Conservation (phyloP, 1,140 invertebrate species). For the Plutomurus gul region DNA sequence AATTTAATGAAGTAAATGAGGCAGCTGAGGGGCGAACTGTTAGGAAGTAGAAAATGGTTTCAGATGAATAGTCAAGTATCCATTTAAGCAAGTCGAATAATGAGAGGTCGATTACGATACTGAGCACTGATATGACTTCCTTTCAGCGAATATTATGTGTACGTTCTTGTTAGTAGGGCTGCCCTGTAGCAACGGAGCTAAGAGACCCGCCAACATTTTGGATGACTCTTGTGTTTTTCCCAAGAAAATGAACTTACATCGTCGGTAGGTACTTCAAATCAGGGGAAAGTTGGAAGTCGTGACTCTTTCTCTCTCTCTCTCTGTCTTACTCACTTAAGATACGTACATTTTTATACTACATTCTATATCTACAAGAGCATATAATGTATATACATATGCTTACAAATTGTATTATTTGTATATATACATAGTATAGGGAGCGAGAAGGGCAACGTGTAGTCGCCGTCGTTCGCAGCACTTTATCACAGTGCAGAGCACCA, state of each 20-base stretch:
- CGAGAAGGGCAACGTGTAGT: background rate
- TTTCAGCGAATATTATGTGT: background rate
- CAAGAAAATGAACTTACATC: background rate
- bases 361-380: background rate
- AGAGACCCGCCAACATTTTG: background rate
- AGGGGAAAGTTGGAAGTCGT: background rate
- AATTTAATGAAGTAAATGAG: constrained; percentile 3
- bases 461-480: too few relatives aligned
- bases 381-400: too few relatives aligned
- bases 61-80: background rate
- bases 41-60: background rate
- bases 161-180: background rate
- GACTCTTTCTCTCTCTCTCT: background rate
- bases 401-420: background rate
- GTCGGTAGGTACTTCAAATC: background rate
- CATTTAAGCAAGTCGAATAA: too few relatives aligned
- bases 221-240: constrained; percentile 5
- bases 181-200: background rate
- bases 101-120: background rate
- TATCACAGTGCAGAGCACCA: too few relatives aligned
- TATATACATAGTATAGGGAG: background rate
- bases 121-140: background rate
- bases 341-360: background rate
- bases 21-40: background rate
- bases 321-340: background rate